Conservation (phyloP, 2,888 invertebrate genomes). For the Caenorhabditis sp. region DNA sequence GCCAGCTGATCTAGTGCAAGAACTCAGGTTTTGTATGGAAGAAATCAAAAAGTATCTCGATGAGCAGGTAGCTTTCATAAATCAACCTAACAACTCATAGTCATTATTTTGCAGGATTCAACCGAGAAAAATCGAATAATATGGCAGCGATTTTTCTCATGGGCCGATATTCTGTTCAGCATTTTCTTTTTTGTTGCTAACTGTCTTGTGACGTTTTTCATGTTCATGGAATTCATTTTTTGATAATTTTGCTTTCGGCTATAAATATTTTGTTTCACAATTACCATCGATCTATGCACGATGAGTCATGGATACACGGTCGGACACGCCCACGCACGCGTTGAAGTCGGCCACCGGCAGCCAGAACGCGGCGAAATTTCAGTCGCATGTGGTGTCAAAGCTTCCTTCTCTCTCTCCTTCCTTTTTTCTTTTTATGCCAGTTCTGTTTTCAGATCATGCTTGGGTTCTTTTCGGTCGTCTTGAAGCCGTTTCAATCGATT, state of each 20-base stretch:
- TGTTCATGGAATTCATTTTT: conserved; percentile 59
- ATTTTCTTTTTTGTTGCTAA: conserved; percentile 64
- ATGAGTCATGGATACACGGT: too few relatives aligned
- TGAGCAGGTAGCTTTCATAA: conserved; percentile 44
- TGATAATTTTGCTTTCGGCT: not conserved
- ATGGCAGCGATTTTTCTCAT: conserved; percentile 71
- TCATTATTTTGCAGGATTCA: conserved; percentile 36
- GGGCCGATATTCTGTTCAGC: conserved; percentile 65
- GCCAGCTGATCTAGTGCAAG: conserved; percentile 63
- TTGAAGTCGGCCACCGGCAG: too few relatives aligned
- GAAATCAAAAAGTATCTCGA: conserved; percentile 60
- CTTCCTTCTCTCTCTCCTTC: too few relatives aligned
- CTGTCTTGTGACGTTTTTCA: conserved; percentile 57
- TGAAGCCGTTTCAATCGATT: too few relatives aligned
- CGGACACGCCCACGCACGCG: too few relatives aligned
- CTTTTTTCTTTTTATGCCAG: too few relatives aligned
- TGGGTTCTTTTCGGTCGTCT: too few relatives aligned
- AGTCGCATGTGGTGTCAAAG: too few relatives aligned
- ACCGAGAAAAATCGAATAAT: conserved; percentile 61
- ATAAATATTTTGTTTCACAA: conserved; percentile 40
- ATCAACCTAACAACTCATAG: too few relatives aligned
- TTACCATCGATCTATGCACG: not conserved
- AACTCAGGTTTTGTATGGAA: conserved; percentile 65
- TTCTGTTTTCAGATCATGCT: too few relatives aligned
- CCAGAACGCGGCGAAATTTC: too few relatives aligned